Evolutionary conservation across 2,888 invertebrate genomes (phyloP).

Genomic region (Koerneria pararmatus): DNA sequence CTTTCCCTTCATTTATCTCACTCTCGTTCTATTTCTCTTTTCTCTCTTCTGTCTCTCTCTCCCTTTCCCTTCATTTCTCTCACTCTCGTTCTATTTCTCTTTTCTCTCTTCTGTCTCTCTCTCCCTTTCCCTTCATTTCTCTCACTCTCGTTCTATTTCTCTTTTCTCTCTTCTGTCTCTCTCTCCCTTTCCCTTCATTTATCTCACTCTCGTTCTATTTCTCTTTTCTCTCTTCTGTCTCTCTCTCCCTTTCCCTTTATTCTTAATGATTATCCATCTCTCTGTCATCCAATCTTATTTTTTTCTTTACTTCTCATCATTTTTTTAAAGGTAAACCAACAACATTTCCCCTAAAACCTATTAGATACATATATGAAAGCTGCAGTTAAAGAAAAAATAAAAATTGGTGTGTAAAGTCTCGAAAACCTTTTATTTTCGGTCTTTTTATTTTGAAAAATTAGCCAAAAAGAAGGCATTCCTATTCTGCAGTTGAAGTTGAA

Average conservation of each 20-base stretch:
- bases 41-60: constrained; percentile 18
- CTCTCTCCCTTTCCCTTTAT: background rate
- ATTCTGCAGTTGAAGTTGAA: too few species aligned
- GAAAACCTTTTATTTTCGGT: too few species aligned
- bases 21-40: background rate
- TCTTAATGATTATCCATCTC: background rate
- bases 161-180: constrained; percentile 20
- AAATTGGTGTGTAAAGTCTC: too few species aligned
- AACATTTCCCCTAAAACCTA: too few species aligned
- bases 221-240: background rate
- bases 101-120: constrained; percentile 19
- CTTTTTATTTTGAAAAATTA: too few species aligned
- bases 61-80: constrained; percentile 9
- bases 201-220: background rate
- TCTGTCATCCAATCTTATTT: background rate
- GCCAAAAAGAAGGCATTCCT: too few species aligned
- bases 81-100: constrained; percentile 24
- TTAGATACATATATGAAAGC: too few species aligned
- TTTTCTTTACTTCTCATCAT: too few species aligned
- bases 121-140: constrained; percentile 4
- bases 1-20: too few species aligned
- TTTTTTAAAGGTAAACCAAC: too few species aligned
- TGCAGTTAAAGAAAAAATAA: too few species aligned
- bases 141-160: constrained; percentile 23
- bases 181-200: background rate